phyloP scores from a whole-genome alignment of 2,888 invertebrate genomes.

The Linnaemya vulpina region DNA sequence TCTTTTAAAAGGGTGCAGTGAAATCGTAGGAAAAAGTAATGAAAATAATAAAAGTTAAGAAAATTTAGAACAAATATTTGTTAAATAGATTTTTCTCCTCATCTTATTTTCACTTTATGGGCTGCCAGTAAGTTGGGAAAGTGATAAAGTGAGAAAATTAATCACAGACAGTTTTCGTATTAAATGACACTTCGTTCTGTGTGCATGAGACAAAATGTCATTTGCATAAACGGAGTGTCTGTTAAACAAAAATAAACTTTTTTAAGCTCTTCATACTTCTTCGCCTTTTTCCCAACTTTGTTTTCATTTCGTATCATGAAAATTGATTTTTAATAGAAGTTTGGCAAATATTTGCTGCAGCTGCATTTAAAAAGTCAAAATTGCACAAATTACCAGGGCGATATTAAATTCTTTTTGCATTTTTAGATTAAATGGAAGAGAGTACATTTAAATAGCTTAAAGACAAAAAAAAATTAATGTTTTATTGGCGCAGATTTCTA shows the following conservation, averaged over 20 bases:
- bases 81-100: constrained; percentile 43
- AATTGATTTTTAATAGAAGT: constrained; percentile 68
- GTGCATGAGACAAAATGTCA: constrained; percentile 64
- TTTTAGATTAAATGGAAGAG: background rate
- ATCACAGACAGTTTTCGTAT: constrained; percentile 71
- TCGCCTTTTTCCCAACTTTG: constrained; percentile 3
- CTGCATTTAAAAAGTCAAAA: background rate
- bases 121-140: constrained; percentile 50
- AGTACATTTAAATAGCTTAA: background rate
- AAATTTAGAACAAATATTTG: constrained; percentile 70
- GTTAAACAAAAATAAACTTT: constrained; percentile 63
- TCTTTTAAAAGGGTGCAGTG: constrained; percentile 37
- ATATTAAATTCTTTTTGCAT: constrained; percentile 32
- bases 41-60: constrained; percentile 32
- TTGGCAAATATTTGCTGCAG: constrained; percentile 52
- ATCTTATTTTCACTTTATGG: constrained; percentile 50
- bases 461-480: background rate
- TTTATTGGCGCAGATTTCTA: no score
- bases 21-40: constrained; percentile 45
- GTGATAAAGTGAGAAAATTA: constrained; percentile 72
- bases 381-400: background rate
- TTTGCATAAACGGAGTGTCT: constrained; percentile 70
- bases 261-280: constrained; percentile 38
- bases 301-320: constrained; percentile 55
- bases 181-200: constrained; percentile 58